Base-by-base conservation (phyloP, 2,888 invertebrate genomes). In the Shargacucullia verbasci region DNA sequence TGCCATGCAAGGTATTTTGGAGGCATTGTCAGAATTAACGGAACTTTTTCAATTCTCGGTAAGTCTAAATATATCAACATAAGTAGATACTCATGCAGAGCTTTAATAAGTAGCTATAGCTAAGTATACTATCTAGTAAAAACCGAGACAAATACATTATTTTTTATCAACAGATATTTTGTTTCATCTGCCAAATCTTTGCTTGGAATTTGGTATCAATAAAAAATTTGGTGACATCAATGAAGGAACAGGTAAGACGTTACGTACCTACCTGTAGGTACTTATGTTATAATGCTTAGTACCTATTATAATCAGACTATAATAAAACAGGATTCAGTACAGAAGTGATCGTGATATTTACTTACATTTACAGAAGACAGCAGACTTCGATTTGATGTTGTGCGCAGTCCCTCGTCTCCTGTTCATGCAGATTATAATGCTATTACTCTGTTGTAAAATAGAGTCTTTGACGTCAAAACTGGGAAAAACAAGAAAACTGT, bases 21-120 rank as follows among this genome's bases (percentile, higher is more conserved):
- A 84, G 20, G 69, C 79, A 2, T 71, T 85, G 20, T 56, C 73
- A n/a, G 84, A 86, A 56, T 78, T 85, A 39, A 78, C 79, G 48
- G 73, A 80, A 35, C 60, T 84, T 34, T 86, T 79, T 59, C 83
- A 85, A 63, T 81, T 83, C 31, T 71, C 84, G 58, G 89, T 88
- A 78, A 84, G 83, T 72, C 10, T 1, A 4, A 9, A 29, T 29
- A n/a, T n/a, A n/a, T n/a, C n/a, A n/a, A n/a, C n/a, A n/a, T n/a
- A n/a, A n/a, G n/a, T n/a, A n/a, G n/a, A n/a, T n/a, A n/a, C n/a
- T n/a, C n/a, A n/a, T n/a, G n/a, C n/a, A n/a, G n/a, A n/a, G n/a
- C n/a, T n/a, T n/a, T n/a, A n/a, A n/a, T n/a, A n/a, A n/a, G n/a
- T n/a, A n/a, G n/a, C n/a, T n/a, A n/a, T n/a, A n/a, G n/a, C n/a